Base-by-base conservation (phyloP, 1,140 invertebrate genomes). In the Uloborus diversus region DNA sequence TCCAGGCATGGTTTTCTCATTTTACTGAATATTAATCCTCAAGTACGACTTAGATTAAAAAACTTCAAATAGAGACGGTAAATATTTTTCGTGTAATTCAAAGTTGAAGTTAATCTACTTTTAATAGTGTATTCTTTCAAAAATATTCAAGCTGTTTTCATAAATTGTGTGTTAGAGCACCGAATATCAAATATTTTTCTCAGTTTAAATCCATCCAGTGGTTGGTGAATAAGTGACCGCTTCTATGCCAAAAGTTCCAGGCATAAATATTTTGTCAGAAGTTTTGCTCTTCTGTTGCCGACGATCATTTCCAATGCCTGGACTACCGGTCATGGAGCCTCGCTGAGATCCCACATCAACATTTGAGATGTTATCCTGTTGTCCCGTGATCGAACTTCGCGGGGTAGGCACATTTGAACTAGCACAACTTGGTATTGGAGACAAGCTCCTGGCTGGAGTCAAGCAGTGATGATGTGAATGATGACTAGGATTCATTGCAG, bases 391-490 rank as follows among this genome's bases (percentile, higher is more conserved):
- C 4, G 81, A 82, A 35, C 70, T 82, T 25, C 81, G 57, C 2
- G 79, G 81, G 11, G 81, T 80, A 57, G 79, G 81, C 30, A 80
- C 81, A 32, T 82, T 82, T 14, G 81, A 82, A 57, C 81, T 78
- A n/a, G 81, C 81, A 27, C 81, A 82, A 27, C 81, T 82, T 9
- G 79, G 81, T 5, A 82, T 82, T 7, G 81, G 81, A 13, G 81
- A 82, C 14, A 82, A 37, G 20, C 80, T 78, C 7, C 79, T 49
- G 14, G 62, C 53, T 3, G 79, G 62, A 17, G 57, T 32, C 14
- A 80, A 17, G 11, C 47, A 47, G 3, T 80, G 68, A 3, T 69
- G 64, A 1, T 28, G 30, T 14, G 14, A 28, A 27, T 30, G 57
- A 57, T 27, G 53, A 57, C 20, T 9, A 17, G 9, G 37, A 42